Conservation (phyloP, 2,113 vertebrate species). For the Coptodon bakossiorum region DNA sequence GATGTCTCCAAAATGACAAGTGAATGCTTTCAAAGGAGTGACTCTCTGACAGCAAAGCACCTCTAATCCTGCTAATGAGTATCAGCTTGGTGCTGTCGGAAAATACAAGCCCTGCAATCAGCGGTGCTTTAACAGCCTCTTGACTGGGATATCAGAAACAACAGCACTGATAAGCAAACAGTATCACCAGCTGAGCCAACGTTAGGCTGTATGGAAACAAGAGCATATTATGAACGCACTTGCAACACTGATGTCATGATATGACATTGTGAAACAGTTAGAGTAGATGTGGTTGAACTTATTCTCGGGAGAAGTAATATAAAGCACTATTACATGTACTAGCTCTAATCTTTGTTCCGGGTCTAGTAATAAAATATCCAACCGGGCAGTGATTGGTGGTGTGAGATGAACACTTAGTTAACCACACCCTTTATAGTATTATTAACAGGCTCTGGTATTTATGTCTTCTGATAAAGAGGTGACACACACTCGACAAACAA, state of each 20-base stretch:
- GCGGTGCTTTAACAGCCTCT: neutral
- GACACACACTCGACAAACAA: constrained; percentile 10
- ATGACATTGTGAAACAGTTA: neutral
- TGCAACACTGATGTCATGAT: neutral
- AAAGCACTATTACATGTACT: neutral
- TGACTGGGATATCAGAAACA: constrained; percentile 29
- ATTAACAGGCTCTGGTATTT: constrained; percentile 2
- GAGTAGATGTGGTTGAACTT: neutral
- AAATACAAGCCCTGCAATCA: constrained; percentile 45
- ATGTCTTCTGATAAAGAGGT: constrained; percentile 13
- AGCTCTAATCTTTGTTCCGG: neutral
- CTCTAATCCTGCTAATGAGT: constrained; percentile 32
- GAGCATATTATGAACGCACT: neutral
- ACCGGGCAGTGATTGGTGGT: neutral
- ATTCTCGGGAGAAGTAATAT: neutral
- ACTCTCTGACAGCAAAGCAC: constrained; percentile 17
- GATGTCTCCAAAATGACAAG: constrained; percentile 14
- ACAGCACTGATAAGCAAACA: constrained; percentile 46
- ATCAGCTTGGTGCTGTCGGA: constrained; percentile 18
- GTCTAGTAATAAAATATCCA: neutral
- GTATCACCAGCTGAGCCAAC: neutral
- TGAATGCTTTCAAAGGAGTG: constrained; percentile 14
- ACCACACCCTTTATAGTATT: constrained; percentile 29
- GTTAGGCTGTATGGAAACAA: neutral
- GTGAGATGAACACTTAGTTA: constrained; percentile 8